Conservation (phyloP, 1,140 invertebrate genomes). For the Ceratitis capitata region DNA sequence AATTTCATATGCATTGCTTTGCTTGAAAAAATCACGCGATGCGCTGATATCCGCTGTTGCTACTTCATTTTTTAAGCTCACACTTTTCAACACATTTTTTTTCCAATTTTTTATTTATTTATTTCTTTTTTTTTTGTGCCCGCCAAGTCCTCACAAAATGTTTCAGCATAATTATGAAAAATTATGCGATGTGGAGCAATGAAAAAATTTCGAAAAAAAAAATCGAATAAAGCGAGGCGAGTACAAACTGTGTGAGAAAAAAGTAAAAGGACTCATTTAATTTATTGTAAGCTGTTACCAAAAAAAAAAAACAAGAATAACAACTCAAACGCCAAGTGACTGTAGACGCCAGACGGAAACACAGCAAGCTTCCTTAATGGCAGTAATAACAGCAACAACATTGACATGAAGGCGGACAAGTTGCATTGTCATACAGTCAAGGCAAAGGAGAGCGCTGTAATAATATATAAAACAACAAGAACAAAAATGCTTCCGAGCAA, state of each 20-base stretch:
- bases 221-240: neutral
- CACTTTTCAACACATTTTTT: too few species aligned
- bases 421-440: neutral
- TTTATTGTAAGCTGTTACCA: constrained; percentile 20
- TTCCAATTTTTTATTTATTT: neutral
- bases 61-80: neutral
- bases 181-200: constrained; percentile 22
- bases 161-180: constrained; percentile 25
- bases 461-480: neutral
- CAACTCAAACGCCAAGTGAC: neutral
- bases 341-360: neutral
- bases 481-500: neutral
- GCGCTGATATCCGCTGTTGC: neutral
- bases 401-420: neutral
- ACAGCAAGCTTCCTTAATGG: neutral
- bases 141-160: neutral
- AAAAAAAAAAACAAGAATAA: constrained; percentile 2
- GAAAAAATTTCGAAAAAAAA: neutral
- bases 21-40: constrained; percentile 3
- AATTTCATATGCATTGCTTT: neutral
- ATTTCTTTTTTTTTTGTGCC: neutral
- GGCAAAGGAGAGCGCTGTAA: neutral
- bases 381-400: neutral
- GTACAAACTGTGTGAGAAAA: neutral
- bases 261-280: neutral